Evolutionary conservation across 2,888 invertebrate species (phyloP).

Genomic region (Oxytorus armatus): DNA sequence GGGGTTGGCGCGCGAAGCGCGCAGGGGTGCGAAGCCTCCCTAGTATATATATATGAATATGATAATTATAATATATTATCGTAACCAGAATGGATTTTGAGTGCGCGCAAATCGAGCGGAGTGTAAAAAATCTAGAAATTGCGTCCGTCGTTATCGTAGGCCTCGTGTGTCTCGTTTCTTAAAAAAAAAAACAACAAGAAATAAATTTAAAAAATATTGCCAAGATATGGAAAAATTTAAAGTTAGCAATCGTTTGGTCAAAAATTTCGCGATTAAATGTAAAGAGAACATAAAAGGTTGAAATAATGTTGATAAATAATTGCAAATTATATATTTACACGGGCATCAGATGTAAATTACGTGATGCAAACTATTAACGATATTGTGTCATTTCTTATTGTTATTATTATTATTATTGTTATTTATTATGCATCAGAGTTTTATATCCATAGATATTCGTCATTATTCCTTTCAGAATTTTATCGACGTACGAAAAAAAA

Average conservation of each 20-base stretch:
- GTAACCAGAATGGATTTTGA: conserved; percentile 34
- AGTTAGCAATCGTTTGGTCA: conserved; percentile 23
- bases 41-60: conserved; percentile 46
- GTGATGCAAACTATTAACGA: conserved; percentile 52
- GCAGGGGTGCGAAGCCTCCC: too few species aligned
- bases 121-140: conserved; percentile 64
- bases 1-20: too few species aligned
- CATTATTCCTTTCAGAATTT: conserved; percentile 26
- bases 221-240: conserved; percentile 19
- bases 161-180: conserved; percentile 58
- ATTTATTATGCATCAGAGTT: conserved; percentile 52
- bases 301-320: conserved; percentile 55
- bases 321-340: conserved; percentile 62
- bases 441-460: conserved; percentile 55
- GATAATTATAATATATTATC: conserved; percentile 38
- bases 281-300: conserved; percentile 4
- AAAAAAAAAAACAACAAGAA: conserved; percentile 31
- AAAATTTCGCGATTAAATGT: conserved; percentile 43
- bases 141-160: conserved; percentile 76
- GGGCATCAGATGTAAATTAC: conserved; percentile 28
- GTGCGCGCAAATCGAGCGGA: conserved; percentile 25
- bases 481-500: conserved; percentile 31
- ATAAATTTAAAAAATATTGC: conserved; percentile 35
- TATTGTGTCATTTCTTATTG: conserved; percentile 54
- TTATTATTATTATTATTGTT: conserved; percentile 52